A percentile compares a stretch with the other conserved stretches of the same genome.
These are phyloP conservation scores for Ganaspis sp. DNA, from an alignment of 1,140 invertebrate species.

Conservation along the genomic window DNA sequence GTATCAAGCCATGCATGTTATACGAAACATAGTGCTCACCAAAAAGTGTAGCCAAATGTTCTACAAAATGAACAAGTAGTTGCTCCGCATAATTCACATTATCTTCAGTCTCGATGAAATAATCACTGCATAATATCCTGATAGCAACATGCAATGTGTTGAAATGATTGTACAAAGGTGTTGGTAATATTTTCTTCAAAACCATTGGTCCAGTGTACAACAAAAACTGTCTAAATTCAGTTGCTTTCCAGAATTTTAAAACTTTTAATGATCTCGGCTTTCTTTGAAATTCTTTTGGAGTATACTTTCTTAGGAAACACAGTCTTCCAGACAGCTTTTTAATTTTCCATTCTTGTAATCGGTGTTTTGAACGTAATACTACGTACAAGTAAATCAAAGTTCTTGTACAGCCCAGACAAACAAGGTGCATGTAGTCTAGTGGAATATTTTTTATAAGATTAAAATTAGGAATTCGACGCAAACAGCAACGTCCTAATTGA, in stretches of 20 bases:
- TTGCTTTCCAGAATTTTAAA: conserved; percentile 46
- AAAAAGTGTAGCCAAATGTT: conserved; percentile 12
- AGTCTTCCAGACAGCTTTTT: not conserved
- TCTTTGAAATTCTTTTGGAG: conserved; percentile 30
- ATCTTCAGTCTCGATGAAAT: not conserved
- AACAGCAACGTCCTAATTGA: conserved; percentile 4
- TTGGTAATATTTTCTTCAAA: conserved; percentile 25
- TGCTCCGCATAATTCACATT: conserved; percentile 18
- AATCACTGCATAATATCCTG: not conserved
- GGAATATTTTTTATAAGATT: not conserved
- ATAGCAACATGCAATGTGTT: conserved; percentile 31
- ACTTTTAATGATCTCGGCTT: conserved; percentile 39
- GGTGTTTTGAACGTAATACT: too few relatives aligned
- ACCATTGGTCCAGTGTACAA: conserved; percentile 45
- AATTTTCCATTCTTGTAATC: conserved; percentile 2
- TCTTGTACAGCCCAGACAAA: not conserved
- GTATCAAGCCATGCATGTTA: conserved; percentile 31
- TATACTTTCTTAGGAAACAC: not conserved
- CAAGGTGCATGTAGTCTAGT: conserved; percentile 45
- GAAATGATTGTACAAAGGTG: conserved; percentile 39
- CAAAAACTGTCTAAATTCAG: conserved; percentile 52
- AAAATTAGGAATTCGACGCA: conserved; percentile 36
- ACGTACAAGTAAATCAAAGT: not conserved
- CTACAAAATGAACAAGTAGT: conserved; percentile 5
- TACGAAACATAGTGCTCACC: conserved; percentile 8